Percentiles rank a stretch among this genome's conserved stretches.
These are phyloP conservation scores for Cacatua alba DNA, from an alignment of 2,113 vertebrate species.

Conservation along the genomic window DNA sequence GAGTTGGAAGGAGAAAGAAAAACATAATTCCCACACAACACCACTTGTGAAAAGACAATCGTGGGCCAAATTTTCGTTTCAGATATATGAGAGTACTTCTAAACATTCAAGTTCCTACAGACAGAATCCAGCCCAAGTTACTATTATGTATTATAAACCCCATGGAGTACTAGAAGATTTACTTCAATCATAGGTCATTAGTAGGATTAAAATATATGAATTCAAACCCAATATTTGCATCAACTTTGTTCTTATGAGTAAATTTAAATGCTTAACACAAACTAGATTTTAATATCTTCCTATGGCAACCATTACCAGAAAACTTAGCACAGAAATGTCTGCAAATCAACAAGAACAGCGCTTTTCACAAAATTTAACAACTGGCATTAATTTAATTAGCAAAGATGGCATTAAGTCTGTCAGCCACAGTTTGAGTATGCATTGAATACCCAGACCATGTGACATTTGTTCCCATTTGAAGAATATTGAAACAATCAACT, in stretches of 20 bases:
- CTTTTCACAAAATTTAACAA: not conserved
- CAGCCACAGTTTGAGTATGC: not conserved
- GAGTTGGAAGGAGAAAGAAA: not conserved
- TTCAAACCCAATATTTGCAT: conserved; percentile 36
- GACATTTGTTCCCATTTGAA: not conserved
- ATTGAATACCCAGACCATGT: not conserved
- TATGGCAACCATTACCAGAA: not conserved
- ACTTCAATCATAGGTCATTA: not conserved
- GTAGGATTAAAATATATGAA: conserved; percentile 1
- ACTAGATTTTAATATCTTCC: not conserved
- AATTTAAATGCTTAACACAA: conserved; percentile 19
- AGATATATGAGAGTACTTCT: not conserved
- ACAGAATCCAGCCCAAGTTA: not conserved
- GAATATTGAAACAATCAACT: not conserved
- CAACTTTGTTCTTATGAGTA: not conserved
- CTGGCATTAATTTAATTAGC: not conserved
- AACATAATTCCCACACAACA: not conserved
- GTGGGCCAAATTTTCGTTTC: not conserved
- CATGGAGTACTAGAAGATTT: not conserved
- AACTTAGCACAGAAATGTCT: not conserved
- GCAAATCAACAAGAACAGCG: not conserved
- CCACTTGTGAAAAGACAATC: not conserved
- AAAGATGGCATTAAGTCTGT: not conserved
- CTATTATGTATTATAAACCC: not conserved
- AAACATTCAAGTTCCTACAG: not conserved